A percentile compares a stretch with the other conserved stretches of the same genome.
These are phyloP conservation scores for Taeniopygia guttata DNA, from an alignment of 2,797 vertebrate genomes.

Conservation along the genomic window DNA sequence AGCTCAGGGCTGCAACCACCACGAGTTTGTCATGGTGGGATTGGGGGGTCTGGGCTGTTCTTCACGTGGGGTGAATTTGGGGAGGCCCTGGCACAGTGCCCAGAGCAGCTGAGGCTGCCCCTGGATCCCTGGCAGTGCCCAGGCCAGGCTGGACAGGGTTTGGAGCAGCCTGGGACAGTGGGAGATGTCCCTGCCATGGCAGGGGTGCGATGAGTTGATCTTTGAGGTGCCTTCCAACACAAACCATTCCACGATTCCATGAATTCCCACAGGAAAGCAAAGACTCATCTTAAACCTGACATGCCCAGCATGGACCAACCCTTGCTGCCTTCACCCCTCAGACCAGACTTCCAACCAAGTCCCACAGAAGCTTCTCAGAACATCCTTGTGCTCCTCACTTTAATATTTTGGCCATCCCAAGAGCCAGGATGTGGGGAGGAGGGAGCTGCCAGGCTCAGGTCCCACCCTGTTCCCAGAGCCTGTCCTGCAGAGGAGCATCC, in stretches of 20 bases:
- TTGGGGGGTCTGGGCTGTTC: neutral
- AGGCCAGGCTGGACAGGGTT: fast-evolving
- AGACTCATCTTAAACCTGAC: fast-evolving
- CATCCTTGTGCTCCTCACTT: neutral
- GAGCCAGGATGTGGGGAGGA: fast-evolving
- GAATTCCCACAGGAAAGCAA: neutral
- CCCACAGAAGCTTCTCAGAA: neutral
- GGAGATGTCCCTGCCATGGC: neutral
- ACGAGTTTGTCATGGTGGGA: fast-evolving
- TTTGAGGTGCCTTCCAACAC: neutral
- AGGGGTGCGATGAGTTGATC: neutral
- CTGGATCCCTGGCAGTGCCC: neutral
- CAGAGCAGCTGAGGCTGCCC: neutral
- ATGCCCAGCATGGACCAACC: neutral
- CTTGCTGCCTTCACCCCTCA: neutral
- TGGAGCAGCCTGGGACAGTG: neutral
- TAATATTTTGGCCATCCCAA: fast-evolving
- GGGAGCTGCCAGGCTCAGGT: neutral
- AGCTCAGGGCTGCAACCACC: neutral
- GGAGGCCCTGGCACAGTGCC: neutral
- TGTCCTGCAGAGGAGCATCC: neutral
- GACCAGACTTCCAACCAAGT: neutral
- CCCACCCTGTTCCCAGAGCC: neutral
- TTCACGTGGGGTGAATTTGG: neutral
- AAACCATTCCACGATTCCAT: neutral